Base-by-base conservation (phyloP, 2,888 invertebrate species). In the Embidobia sp. region DNA sequence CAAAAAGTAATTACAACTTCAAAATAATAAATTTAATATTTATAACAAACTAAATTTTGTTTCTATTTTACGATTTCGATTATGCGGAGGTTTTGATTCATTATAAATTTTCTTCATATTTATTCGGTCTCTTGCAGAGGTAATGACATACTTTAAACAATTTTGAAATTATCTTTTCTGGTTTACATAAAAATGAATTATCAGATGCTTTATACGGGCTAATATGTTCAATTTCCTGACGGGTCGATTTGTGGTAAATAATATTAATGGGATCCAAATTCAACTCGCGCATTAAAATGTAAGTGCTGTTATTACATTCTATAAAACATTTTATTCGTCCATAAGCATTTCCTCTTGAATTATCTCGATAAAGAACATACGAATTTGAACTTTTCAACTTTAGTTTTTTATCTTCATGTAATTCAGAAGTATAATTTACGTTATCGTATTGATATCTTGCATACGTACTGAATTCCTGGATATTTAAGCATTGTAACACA, bases 271-370 rank as follows among this genome's bases (percentile, higher is more conserved):
- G 40, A 8, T 40, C 8, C 1, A 40, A 3, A 11, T 40, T 6
- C 16, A 40, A 8, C 16, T 15, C 5, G 3, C 40, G 11, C 3
- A 40, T 18, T 8, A 18, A 6, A n/a, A 40, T 11, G 16, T 40
- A 15, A 10, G 16, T 40, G 3, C 1, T 8, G 11, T 40, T n/a
- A 8, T 40, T 15, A 18, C 16, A 15, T 18, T 40, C 7, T n/a
- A 40, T 1, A 8, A 40, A 40, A 18, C 40, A 40, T 18, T 40
- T 40, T 2, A 40, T 40, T n/a, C 40, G 15, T 4, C 40, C 40
- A 18, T 7, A 40, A 5, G 16, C 16, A 2, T 40, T 1, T 15
- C 16, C 5, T 3, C 7, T 5, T 16, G 18, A 40, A 40, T 15
- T 40, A 3, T 18, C 6, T 22, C 6, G 3, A 22, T 22, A 22